phyloP scores from a whole-genome alignment of 2,797 vertebrate genomes.

The Myotis vivesi region DNA sequence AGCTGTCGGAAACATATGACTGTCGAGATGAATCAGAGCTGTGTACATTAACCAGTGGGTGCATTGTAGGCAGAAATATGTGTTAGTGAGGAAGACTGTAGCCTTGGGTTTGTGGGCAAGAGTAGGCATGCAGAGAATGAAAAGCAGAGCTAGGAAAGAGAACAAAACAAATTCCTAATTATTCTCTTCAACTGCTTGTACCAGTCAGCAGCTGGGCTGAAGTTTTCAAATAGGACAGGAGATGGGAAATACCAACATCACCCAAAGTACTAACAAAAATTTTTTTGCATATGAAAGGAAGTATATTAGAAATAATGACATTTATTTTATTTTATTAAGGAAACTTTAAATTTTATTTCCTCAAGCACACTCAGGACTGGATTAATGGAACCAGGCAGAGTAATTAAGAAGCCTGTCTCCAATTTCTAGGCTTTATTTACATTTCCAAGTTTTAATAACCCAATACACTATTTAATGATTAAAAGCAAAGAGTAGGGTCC shows the following conservation, averaged over 20 bases:
- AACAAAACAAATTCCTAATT: constrained; percentile 63
- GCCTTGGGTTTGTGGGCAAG: constrained; percentile 57
- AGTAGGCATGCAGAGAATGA: constrained; percentile 56
- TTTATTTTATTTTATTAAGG: background rate
- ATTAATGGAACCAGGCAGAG: background rate
- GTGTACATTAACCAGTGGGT: constrained; percentile 38
- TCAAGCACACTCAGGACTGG: background rate
- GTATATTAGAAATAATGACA: background rate
- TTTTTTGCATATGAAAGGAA: background rate
- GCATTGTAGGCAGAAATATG: constrained; percentile 42
- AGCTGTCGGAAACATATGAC: constrained; percentile 50
- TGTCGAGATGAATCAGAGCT: constrained; percentile 61
- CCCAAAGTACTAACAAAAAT: background rate
- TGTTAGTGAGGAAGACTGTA: constrained; percentile 1
- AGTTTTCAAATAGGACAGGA: constrained; percentile 35
- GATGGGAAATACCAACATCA: background rate
- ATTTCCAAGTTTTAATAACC: background rate
- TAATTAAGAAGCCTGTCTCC: background rate
- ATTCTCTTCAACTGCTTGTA: background rate
- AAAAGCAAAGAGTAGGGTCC: background rate
- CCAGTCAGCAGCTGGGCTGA: background rate
- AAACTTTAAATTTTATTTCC: constrained; percentile 17
- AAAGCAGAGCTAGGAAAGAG: constrained; percentile 38
- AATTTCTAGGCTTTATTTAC: background rate
- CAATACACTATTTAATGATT: background rate